Percentiles rank a stretch among this genome's conserved stretches.
Conservation (phyloP, 2,113 vertebrate genomes). For the Dasyornis broadbenti region DNA sequence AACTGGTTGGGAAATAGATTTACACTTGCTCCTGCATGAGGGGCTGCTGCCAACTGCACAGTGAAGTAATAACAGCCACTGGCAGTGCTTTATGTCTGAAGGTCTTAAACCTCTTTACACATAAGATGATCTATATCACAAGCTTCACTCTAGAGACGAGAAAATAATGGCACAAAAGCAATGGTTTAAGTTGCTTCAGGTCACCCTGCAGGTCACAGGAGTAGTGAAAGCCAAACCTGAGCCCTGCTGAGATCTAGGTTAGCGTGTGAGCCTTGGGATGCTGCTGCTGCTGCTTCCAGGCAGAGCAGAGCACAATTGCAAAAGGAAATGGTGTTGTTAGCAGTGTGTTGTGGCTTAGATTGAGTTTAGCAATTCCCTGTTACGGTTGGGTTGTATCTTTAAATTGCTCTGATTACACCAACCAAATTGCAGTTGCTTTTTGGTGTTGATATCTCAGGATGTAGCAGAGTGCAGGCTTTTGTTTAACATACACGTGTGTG, state of each 20-base stretch:
- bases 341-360: not conserved
- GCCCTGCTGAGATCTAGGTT: not conserved
- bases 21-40: not conserved
- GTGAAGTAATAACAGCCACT: not conserved
- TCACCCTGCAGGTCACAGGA: not conserved
- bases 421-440: not conserved
- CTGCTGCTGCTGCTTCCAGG: not conserved
- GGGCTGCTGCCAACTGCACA: not conserved
- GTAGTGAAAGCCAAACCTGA: not conserved
- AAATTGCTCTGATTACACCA: not conserved
- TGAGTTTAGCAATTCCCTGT: not conserved
- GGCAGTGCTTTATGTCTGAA: not conserved
- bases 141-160: not conserved
- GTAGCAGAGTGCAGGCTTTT: not conserved
- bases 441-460: not conserved
- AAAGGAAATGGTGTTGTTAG: fast-evolving
- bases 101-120: not conserved
- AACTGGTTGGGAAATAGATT: slow-evolving; percentile 42
- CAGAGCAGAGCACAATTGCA: not conserved
- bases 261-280: not conserved
- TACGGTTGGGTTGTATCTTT: not conserved
- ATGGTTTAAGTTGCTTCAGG: not conserved
- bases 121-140: not conserved
- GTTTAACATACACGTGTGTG: fast-evolving
- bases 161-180: not conserved